Conservation (phyloP, 2,113 vertebrate genomes). For the Pygoscelis adeliae region DNA sequence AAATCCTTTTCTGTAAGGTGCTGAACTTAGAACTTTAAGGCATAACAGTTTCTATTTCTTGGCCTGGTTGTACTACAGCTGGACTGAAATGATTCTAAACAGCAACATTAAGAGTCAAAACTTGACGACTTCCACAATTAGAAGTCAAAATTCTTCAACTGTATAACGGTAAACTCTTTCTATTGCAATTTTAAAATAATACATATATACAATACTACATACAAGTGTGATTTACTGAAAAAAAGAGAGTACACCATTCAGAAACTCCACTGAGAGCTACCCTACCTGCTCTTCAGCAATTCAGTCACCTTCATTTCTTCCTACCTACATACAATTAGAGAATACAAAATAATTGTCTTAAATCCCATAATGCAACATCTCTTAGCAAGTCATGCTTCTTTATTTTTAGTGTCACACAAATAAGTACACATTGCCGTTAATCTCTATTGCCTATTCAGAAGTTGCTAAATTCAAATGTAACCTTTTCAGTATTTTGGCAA, state of each 20-base stretch:
- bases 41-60: neutral
- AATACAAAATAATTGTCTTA: neutral
- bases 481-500: neutral
- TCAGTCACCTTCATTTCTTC: neutral
- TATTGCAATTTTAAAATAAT: neutral
- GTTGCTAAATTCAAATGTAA: neutral
- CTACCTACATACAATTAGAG: neutral
- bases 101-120: neutral
- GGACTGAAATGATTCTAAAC: neutral
- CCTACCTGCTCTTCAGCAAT: neutral
- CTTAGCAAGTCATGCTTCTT: neutral
- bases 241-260: neutral
- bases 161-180: neutral
- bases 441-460: neutral
- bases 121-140: neutral
- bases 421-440: neutral
- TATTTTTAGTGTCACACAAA: neutral
- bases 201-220: neutral
- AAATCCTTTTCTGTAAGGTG: neutral
- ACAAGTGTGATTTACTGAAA: neutral
- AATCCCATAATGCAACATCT: neutral
- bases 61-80: neutral
- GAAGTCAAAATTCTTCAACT: neutral
- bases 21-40: neutral
- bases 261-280: neutral